Percentiles rank a stretch among this genome's conserved stretches.
Evolutionary conservation across 1,140 invertebrate species (phyloP).

Genomic region (Delia radicum): DNA sequence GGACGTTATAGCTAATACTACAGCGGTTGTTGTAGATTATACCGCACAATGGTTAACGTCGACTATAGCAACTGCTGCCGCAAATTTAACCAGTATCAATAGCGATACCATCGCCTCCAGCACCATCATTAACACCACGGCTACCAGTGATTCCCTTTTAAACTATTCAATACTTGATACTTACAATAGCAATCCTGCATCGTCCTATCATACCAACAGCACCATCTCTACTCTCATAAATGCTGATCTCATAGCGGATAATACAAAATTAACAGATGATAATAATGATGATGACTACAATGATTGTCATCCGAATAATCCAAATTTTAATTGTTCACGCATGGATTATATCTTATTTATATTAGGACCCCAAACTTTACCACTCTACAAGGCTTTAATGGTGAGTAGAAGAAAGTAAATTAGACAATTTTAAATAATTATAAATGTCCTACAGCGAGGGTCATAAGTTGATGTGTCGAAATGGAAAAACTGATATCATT

Average conservation of each 20-base stretch:
- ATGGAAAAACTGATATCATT: too few species aligned
- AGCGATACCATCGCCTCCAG: neutral
- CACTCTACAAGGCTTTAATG: constrained; percentile 56
- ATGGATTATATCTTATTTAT: constrained; percentile 58
- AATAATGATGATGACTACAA: neutral
- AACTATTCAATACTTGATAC: neutral
- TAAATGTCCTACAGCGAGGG: too few species aligned
- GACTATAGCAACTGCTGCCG: neutral
- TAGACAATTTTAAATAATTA: too few species aligned
- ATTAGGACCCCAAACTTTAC: constrained; percentile 58
- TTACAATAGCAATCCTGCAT: neutral
- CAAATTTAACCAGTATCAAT: neutral
- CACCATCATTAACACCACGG: neutral
- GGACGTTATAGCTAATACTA: neutral
- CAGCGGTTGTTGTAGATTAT: neutral
- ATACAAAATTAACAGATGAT: neutral
- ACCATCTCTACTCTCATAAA: neutral
- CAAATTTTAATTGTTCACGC: constrained; percentile 59
- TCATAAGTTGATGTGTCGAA: too few species aligned
- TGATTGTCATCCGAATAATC: constrained; percentile 26
- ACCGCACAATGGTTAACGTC: neutral
- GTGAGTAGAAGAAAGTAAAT: too few species aligned
- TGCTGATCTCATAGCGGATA: neutral
- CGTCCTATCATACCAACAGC: neutral
- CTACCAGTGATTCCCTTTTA: neutral